A percentile compares a stretch with the other conserved stretches of the same genome.
phyloP scores from a whole-genome alignment of 2,797 vertebrate species.

The Sebastes miniatus region DNA sequence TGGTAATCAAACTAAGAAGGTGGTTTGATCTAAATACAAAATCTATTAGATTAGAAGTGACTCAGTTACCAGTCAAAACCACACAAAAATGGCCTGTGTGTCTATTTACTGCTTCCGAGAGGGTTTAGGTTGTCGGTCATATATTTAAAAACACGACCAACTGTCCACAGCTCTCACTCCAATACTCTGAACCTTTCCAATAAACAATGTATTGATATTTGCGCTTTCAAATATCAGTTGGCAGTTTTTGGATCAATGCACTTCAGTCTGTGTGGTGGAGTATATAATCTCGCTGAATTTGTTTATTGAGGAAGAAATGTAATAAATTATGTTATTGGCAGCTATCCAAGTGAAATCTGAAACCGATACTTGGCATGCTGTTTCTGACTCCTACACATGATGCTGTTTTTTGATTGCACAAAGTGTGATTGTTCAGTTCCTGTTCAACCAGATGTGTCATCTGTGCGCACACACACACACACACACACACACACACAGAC shows the following conservation, averaged over 20 bases:
- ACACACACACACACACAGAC: neutral
- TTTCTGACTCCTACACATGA: neutral
- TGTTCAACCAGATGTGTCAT: slow-evolving; percentile 52
- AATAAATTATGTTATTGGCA: neutral
- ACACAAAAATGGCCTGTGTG: neutral
- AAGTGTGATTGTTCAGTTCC: slow-evolving; percentile 42
- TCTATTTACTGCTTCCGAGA: neutral
- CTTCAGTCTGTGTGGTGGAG: neutral
- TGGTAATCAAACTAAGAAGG: neutral
- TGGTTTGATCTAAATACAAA: neutral
- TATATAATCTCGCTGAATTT: neutral
- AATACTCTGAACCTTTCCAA: neutral
- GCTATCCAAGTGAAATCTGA: neutral
- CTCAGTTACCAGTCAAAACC: neutral
- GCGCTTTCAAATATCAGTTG: neutral
- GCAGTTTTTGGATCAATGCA: neutral
- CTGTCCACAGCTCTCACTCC: neutral
- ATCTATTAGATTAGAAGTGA: neutral
- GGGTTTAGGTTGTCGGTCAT: neutral
- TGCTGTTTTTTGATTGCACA: slow-evolving; percentile 14
- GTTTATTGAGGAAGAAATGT: neutral
- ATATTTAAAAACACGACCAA: neutral
- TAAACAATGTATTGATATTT: neutral
- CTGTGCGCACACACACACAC: neutral
- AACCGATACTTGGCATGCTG: neutral